Evolutionary conservation across 2,888 invertebrate species (phyloP), one percentile per base, ranked within the genome.

Genomic region (Palloptera scutellata): DNA sequence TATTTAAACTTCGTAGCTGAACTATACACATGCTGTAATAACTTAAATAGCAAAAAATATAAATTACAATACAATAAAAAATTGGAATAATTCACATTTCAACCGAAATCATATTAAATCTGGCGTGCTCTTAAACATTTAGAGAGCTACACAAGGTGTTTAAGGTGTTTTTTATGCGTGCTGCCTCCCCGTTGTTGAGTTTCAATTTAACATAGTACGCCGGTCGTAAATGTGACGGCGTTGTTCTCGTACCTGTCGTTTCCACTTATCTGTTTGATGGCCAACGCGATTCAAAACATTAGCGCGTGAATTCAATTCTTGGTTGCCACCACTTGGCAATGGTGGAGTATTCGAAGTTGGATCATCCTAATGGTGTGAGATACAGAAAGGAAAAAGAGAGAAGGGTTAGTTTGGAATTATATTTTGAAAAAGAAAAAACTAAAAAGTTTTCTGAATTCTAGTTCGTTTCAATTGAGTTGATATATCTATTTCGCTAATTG

Each of bases 191-290:
- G n/a, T n/a, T n/a, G n/a, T n/a, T n/a, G n/a, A n/a, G 54, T 51
- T 52, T 86, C 88, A 98, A 87, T 99, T 99, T 64, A 99, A 89
- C 96, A 99, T 98, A 13, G 97, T 97, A 85, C 98, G 98, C 70
- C 95, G 89, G 84, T 98, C 97, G 84, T 98, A 98, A 79, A 99
- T 98, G 85, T 97, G 97, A 75, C 93, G 90, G 62, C 99, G 88
- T 66, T 84, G 84, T 70, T 84, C 84, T 10, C 96, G 92, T 6
- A 99, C 98, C 85, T 97, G 96, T 52, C 92, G 89, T 86, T 98
- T 98, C 98, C 98, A 98, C 81, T 96, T 96, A 85, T 96, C 95
- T 85, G 97, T 97, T 81, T 98, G 97, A 80, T 96, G 95, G 0
- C 96, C 96, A 54, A 98, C 97, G 70, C 97, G 89, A 86, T 97